Conservation (phyloP, 2,888 invertebrate genomes). For the Folsomia manolachei region DNA sequence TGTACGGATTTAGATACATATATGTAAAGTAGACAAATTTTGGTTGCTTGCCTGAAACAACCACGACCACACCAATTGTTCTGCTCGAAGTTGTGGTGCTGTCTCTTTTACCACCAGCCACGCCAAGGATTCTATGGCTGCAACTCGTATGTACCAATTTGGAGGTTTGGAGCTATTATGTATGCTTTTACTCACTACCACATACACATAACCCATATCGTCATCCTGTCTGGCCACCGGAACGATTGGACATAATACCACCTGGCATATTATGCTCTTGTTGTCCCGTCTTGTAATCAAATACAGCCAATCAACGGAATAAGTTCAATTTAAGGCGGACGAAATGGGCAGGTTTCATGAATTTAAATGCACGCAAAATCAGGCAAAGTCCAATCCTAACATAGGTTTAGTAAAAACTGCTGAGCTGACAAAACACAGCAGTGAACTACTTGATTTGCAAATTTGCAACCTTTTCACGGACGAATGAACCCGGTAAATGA, state of each 20-base stretch:
- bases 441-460: slow-evolving; percentile 18
- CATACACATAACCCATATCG: background rate
- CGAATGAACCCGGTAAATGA: background rate
- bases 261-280: background rate
- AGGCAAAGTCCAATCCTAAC: no score
- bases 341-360: background rate
- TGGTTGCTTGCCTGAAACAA: background rate
- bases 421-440: background rate
- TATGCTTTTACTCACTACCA: no score
- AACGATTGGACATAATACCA: background rate
- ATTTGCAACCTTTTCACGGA: slow-evolving; percentile 11
- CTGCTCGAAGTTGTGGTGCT: background rate
- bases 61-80: no score
- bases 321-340: background rate
- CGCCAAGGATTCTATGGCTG: background rate
- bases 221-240: background rate
- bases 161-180: no score
- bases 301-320: background rate
- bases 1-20: background rate
- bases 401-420: slow-evolving; percentile 1
- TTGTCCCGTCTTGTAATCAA: no score
- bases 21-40: background rate
- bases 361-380: slow-evolving; percentile 12
- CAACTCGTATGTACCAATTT: no score
- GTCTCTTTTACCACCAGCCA: background rate